Evolutionary conservation across 2,888 invertebrate genomes (phyloP).

Genomic region (Morpho helenor): DNA sequence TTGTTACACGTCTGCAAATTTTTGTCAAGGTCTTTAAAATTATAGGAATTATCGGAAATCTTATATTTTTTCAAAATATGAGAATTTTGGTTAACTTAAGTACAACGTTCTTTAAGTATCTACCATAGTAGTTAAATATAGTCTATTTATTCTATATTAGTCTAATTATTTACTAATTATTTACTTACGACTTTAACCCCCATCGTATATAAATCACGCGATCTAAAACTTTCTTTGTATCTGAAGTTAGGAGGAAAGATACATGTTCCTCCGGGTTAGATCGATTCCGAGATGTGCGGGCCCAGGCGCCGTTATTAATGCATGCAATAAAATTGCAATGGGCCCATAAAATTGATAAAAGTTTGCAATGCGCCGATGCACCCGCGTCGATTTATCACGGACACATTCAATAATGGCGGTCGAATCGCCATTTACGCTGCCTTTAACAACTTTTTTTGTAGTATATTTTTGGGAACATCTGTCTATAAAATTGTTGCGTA

Average conservation of each 20-base stretch:
- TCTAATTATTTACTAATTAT: too few relatives aligned
- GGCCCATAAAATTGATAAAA: constrained; percentile 31
- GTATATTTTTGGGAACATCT: background rate
- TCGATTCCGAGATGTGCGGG: constrained; percentile 8
- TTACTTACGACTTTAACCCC: too few relatives aligned
- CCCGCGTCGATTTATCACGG: constrained; percentile 15
- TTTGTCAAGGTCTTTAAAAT: too few relatives aligned
- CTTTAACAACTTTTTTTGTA: constrained; percentile 1
- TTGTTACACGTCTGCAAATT: too few relatives aligned
- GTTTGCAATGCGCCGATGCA: constrained; percentile 25
- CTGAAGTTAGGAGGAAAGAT: background rate
- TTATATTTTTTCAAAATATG: too few relatives aligned
- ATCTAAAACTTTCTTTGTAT: background rate
- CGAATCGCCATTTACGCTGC: constrained; percentile 1
- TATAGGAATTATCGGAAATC: too few relatives aligned
- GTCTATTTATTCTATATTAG: too few relatives aligned
- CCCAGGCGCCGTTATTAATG: constrained; percentile 27
- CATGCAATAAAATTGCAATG: constrained; percentile 27
- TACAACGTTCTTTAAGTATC: too few relatives aligned
- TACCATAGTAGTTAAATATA: too few relatives aligned
- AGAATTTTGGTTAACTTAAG: too few relatives aligned
- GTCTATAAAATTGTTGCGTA: background rate
- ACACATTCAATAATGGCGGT: constrained; percentile 9
- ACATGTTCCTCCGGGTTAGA: constrained; percentile 3
- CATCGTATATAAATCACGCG: too few relatives aligned